A percentile compares a stretch with the other conserved stretches of the same genome.
phyloP scores from a whole-genome alignment of 2,797 vertebrate species.

The Sebastiscus tertius region DNA sequence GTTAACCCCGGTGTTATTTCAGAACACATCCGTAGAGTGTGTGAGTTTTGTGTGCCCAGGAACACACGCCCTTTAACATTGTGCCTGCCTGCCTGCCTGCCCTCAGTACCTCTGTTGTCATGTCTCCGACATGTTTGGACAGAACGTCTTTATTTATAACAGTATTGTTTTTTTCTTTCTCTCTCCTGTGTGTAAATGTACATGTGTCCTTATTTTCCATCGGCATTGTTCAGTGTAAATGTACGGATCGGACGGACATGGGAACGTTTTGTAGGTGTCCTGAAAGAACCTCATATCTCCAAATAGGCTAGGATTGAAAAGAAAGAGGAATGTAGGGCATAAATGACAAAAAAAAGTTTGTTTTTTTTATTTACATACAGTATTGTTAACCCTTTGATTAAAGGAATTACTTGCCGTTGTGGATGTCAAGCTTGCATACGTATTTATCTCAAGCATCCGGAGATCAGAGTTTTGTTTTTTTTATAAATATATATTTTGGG shows the following conservation, averaged over 20 bases:
- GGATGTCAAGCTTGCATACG: conserved; percentile 37
- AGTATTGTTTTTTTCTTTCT: conserved; percentile 51
- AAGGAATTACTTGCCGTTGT: conserved; percentile 16
- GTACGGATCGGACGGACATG: conserved; percentile 56
- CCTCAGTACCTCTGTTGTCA: conserved; percentile 75
- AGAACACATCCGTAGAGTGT: conserved; percentile 72
- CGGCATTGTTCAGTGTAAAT: conserved; percentile 66
- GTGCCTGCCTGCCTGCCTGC: conserved; percentile 81
- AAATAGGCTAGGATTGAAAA: conserved; percentile 31
- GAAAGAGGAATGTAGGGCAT: conserved; percentile 14
- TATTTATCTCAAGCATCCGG: conserved; percentile 28
- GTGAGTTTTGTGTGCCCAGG: conserved; percentile 65
- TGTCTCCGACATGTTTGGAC: conserved; percentile 68
- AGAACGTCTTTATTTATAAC: conserved; percentile 75
- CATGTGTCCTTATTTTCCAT: conserved; percentile 69
- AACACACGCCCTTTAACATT: conserved; percentile 82
- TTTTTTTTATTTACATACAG: conserved; percentile 45
- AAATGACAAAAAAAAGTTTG: conserved; percentile 1
- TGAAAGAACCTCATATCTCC: conserved; percentile 54
- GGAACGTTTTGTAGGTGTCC: conserved; percentile 51
- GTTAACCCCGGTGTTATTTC: conserved; percentile 78
- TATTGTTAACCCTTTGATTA: conserved; percentile 48
- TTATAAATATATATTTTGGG: neutral
- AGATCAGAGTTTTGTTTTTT: conserved; percentile 9
- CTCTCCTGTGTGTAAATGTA: conserved; percentile 65